Evolutionary conservation across 2,888 invertebrate species (phyloP), one percentile per base, ranked within the genome.

Genomic region (Eurois occulta): DNA sequence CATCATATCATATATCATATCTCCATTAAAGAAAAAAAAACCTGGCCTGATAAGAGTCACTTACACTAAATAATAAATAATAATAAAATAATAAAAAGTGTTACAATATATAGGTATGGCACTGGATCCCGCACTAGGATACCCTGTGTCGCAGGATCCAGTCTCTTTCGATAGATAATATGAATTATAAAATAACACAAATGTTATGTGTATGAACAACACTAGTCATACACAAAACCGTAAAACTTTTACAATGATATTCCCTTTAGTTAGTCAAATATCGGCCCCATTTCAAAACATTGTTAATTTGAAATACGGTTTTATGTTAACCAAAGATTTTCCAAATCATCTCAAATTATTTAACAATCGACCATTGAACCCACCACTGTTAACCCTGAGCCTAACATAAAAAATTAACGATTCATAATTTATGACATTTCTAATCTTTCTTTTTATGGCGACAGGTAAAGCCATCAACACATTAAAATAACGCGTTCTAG

Each of bases 401-500:
- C 43, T 38, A 43, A 58, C 68, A 71, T 78, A 48, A 71, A 76
- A 75, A 64, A 32, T 35, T 68, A 32, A 82, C 41, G 69, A 80
- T 77, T 76, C 73, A 81, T 86, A 85, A 77, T 86, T 89, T 85
- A 87, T 81, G 74, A 73, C 79, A 68, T 72, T 81, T 83, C 77
- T 88, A 88, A 88, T 87, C 81, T 84, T 68, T 52, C 64, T 72
- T 87, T 89, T 89, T 86, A 85, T 72, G 62, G 72, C 81, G 77
- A 70, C 81, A 82, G 86, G 87, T 84, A 81, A 82, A 72, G 76
- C 77, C 77, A 77, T 86, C 52, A 81, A 78, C 81, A 78, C 85
- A 82, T 88, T 85, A 84, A 89, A 90, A 86, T 87, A 85, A 81
- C 86, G 81, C 86, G 77, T 64, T 75, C 73, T 65, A 70, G 85